These are phyloP conservation scores for Heterocephalus glaber DNA, from an alignment of 2,113 vertebrate genomes.

Conservation along the genomic window DNA sequence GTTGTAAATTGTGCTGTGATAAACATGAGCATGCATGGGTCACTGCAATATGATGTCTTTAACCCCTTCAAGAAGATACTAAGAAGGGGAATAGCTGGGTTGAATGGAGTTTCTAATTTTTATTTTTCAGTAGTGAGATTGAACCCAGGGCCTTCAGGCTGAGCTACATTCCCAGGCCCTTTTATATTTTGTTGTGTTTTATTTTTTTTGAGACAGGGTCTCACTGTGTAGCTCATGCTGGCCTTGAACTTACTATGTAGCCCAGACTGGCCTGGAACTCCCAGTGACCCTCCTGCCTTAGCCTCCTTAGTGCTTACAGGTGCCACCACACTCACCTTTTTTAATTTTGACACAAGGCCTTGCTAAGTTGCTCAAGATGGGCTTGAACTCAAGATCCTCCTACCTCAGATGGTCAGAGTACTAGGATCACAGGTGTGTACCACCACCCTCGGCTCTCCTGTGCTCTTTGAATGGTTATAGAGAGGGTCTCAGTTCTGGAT, in stretches of 20 bases:
- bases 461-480: neutral
- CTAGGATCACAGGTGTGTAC: neutral
- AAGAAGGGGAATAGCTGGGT: neutral
- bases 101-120: neutral
- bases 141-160: neutral
- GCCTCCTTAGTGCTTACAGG: neutral
- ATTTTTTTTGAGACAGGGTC: neutral
- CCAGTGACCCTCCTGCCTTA: neutral
- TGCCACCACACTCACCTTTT: neutral
- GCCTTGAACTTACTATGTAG: neutral
- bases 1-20: neutral
- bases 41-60: neutral
- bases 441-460: too few species aligned
- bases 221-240: neutral
- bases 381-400: neutral
- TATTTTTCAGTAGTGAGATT: neutral
- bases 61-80: neutral
- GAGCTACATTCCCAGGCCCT: neutral
- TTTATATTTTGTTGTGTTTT: neutral
- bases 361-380: neutral
- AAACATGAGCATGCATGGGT: neutral
- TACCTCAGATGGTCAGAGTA: neutral
- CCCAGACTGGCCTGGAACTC: neutral
- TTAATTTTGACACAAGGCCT: neutral
- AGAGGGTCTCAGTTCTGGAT: fast-evolving